phyloP scores from a whole-genome alignment of 2,888 invertebrate genomes.

The Pristionchus arcanus region DNA sequence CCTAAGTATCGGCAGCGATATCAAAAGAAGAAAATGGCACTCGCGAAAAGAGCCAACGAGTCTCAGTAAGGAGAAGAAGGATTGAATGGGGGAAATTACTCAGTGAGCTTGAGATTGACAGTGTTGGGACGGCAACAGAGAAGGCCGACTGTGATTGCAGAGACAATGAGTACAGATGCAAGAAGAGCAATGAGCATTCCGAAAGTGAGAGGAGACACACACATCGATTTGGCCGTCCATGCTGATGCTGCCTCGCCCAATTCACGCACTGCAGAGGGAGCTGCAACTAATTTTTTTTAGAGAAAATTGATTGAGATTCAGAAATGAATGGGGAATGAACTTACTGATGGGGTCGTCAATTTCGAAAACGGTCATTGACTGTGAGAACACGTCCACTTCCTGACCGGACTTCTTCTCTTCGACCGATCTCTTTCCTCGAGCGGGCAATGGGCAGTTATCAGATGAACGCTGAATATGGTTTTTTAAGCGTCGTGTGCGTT shows the following conservation, averaged over 20 bases:
- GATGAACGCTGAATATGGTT: conserved; percentile 65
- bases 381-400: conserved; percentile 74
- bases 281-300: neutral
- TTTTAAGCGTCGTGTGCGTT: too few relatives aligned
- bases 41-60: conserved; percentile 22
- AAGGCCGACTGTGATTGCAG: conserved; percentile 62
- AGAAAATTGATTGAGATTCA: neutral
- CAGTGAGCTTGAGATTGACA: conserved; percentile 61
- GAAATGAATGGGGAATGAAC: neutral
- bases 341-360: conserved; percentile 71
- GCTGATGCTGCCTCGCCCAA: conserved; percentile 54
- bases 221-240: conserved; percentile 58
- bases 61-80: neutral
- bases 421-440: conserved; percentile 69
- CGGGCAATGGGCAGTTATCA: conserved; percentile 70
- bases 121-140: conserved; percentile 66
- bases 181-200: conserved; percentile 65
- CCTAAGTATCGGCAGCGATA: conserved; percentile 42
- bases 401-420: conserved; percentile 58
- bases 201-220: conserved; percentile 67
- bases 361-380: conserved; percentile 74
- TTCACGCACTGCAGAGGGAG: conserved; percentile 54
- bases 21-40: conserved; percentile 29
- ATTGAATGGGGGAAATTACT: neutral
- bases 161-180: conserved; percentile 62